Conservation (phyloP, 2,113 vertebrate genomes). For the Fregata magnificens region DNA sequence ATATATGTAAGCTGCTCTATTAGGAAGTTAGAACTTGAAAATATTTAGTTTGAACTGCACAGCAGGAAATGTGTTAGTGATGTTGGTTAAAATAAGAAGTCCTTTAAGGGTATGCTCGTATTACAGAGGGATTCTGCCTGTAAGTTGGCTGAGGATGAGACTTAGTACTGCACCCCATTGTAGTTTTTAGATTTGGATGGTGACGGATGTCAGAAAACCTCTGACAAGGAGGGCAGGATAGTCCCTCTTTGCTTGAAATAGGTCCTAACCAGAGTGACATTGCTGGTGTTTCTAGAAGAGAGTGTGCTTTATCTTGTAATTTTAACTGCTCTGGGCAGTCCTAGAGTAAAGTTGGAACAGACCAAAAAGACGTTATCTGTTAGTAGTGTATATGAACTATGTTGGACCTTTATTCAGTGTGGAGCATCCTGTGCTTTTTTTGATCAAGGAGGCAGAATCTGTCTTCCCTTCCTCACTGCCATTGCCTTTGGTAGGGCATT, state of each 20-base stretch:
- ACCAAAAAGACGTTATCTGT: accelerated
- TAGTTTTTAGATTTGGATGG: neutral
- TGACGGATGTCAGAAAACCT: neutral
- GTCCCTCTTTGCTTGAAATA: neutral
- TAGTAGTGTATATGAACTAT: neutral
- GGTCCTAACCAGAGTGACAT: neutral
- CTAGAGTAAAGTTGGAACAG: neutral
- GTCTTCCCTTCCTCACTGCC: neutral
- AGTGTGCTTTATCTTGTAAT: neutral
- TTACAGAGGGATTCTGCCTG: neutral
- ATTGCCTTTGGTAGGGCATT: neutral
- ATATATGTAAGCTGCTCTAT: neutral
- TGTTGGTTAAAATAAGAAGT: neutral
- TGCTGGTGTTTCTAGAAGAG: neutral
- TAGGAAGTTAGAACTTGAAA: neutral
- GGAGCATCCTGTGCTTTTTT: neutral
- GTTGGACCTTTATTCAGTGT: neutral
- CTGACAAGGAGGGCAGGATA: neutral
- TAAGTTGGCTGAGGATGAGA: neutral
- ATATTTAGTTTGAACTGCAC: neutral
- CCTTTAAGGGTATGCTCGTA: neutral
- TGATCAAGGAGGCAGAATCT: neutral
- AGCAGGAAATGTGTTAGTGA: neutral
- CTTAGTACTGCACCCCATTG: neutral
- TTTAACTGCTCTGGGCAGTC: neutral